A percentile compares a stretch with the other conserved stretches of the same genome.
These are phyloP conservation scores for Triplophysa bombifrons DNA, from an alignment of 2,797 vertebrate species.

Conservation along the genomic window DNA sequence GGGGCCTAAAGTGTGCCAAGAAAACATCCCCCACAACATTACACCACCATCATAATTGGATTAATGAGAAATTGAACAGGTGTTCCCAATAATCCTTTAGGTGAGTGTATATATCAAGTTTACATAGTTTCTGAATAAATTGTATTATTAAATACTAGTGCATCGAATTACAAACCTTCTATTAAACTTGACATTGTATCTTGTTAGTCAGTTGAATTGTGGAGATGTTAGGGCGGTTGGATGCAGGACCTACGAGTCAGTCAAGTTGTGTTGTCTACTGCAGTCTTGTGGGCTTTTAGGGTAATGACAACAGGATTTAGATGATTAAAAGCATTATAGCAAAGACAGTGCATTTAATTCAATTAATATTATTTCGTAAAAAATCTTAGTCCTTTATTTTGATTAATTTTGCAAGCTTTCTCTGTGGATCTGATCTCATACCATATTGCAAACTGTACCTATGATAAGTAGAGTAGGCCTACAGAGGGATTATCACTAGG, in stretches of 20 bases:
- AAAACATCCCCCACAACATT: too few species aligned
- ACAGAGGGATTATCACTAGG: not conserved
- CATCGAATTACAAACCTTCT: not conserved
- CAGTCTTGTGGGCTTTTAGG: slow-evolving; percentile 24
- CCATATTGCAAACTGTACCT: not conserved
- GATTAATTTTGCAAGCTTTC: not conserved
- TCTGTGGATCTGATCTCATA: not conserved
- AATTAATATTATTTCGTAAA: too few species aligned
- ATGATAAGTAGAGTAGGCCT: not conserved
- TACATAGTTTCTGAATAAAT: too few species aligned
- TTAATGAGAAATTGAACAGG: too few species aligned
- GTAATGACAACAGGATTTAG: not conserved
- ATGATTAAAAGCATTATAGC: not conserved
- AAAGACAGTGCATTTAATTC: not conserved
- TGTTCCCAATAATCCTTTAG: too few species aligned
- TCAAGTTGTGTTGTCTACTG: slow-evolving; percentile 37
- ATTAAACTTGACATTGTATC: not conserved
- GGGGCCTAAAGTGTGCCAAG: too few species aligned
- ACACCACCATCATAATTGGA: too few species aligned
- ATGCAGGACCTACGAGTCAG: too few species aligned
- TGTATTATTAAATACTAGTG: too few species aligned
- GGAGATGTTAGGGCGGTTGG: not conserved
- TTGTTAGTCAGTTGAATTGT: not conserved
- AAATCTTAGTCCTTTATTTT: not conserved
- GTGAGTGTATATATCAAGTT: not conserved